Evolutionary conservation across 2,888 invertebrate genomes (phyloP), one percentile per base, ranked within the genome.

Genomic region (Meganola albula): DNA sequence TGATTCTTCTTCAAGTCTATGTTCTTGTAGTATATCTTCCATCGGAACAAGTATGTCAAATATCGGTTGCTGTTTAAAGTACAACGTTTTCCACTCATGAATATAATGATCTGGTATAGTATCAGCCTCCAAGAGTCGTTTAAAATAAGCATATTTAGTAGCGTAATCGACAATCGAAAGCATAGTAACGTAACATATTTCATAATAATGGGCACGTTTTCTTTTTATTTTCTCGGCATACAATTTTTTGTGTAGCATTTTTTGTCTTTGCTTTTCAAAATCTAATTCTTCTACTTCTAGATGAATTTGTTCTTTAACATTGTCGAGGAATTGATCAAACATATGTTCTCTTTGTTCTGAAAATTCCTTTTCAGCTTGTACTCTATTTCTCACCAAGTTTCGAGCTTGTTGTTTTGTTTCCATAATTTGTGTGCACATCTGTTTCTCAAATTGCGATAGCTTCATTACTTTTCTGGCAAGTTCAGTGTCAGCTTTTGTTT

Each of bases 361-460:
- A 44, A 87, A 84, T 35, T 88, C 77, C 21, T 74, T 78, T 52
- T 88, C 83, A 3, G 88, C 80, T 26, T 80, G 66, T 25, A 74
- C 65, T 53, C 88, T 80, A 54, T 90, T 90, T 28, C 83, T 72
- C 1, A 82, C 62, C 44, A 91, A 78, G 42, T 84, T 78, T 22
- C 88, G 79, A 20, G 88, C 88, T 48, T 90, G 88, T 27, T 88
- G 79, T 31, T 89, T 87, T 0, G 90, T 86, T 61, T 90, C 89
- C 66, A 88, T 87, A 36, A 91, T 71, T 69, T 90, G 90, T 20
- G 87, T 87, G 26, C 88, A 80, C 76, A 91, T 88, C 65, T 89
- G 89, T 59, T 90, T 91, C 55, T 92, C 92, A 61, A 89, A 90
- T 24, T 87, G 77, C 1, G 90, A 89, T 38, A 91, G 82, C 52